Base-by-base conservation (phyloP, 2,888 invertebrate genomes). In the Cylindroiulus punctatus region DNA sequence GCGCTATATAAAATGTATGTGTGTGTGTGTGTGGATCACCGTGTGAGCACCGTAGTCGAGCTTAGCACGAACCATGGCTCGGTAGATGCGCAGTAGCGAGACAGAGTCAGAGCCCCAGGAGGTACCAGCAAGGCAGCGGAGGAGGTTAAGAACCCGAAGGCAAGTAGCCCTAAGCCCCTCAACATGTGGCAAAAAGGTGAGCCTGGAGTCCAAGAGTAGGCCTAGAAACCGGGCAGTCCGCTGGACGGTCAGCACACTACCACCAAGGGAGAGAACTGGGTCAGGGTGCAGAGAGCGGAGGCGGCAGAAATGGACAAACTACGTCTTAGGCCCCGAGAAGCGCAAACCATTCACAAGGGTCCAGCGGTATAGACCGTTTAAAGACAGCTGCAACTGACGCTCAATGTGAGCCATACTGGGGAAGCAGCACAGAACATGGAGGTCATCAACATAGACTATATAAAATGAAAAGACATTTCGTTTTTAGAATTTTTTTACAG, bases 401-500 rank as follows among this genome's bases (percentile, higher is more conserved):
- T 26, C 22, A 3, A 65, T 1, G 26, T 10, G 10, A 10, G 65
- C 65, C 10, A 26, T 7, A 1, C 10, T 22, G 10, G 22, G 8
- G 8, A 26, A 65, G 10, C 36, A 2, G 36, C 22, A 17, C 14
- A 36, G 0, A 10, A 36, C 32, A 10, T 36, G 42, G 10, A 82
- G 12, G 82, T 82, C 82, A 10, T 82, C 17, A 32, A 82, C 82
- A 82, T n/a, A 82, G 14, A 36, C n/a, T n/a, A n/a, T n/a, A n/a
- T n/a, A n/a, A n/a, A n/a, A n/a, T n/a, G n/a, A n/a, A n/a, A n/a
- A n/a, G n/a, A n/a, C n/a, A n/a, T n/a, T n/a, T n/a, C n/a, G n/a
- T n/a, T n/a, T n/a, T n/a, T n/a, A n/a, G n/a, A n/a, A n/a, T n/a
- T n/a, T n/a, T n/a, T n/a, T n/a, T n/a, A n/a, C n/a, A n/a, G n/a